Percentiles rank a stretch among this genome's conserved stretches.
Conservation (phyloP, 2,888 invertebrate species). For the Heliconius erato region DNA sequence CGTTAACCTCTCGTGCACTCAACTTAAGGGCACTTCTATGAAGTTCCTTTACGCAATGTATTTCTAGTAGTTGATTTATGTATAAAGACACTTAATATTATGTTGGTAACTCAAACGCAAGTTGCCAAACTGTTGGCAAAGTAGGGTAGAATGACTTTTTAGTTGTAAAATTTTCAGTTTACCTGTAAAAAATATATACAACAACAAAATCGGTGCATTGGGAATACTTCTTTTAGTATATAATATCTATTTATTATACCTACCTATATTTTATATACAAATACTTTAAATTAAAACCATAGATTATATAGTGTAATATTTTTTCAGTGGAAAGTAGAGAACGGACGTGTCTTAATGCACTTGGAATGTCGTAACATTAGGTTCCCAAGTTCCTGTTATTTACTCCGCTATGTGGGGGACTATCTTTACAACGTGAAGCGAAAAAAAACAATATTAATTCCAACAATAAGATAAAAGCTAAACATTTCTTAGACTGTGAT, state of each 20-base stretch:
- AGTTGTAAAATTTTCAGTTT: too few relatives aligned
- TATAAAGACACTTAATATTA: constrained; percentile 5
- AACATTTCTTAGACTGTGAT: not conserved
- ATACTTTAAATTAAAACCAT: not conserved
- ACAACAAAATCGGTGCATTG: not conserved
- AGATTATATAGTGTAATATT: not conserved
- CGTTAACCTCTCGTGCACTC: constrained; percentile 70
- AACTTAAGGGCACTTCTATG: constrained; percentile 72
- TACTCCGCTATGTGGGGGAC: too few relatives aligned
- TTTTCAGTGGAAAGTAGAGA: too few relatives aligned
- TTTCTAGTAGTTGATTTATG: constrained; percentile 48
- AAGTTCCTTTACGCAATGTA: constrained; percentile 67
- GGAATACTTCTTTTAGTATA: not conserved
- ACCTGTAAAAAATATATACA: too few relatives aligned
- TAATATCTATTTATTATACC: not conserved
- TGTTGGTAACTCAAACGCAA: not conserved
- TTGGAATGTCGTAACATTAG: too few relatives aligned
- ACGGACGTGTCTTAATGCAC: too few relatives aligned
- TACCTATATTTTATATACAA: not conserved
- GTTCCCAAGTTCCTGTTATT: too few relatives aligned
- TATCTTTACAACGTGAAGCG: too few relatives aligned
- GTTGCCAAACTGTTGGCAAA: not conserved
- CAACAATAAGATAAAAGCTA: not conserved
- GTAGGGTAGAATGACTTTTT: not conserved
- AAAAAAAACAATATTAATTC: not conserved